A percentile compares a stretch with the other conserved stretches of the same genome.
Conservation (phyloP, 1,140 invertebrate species). For the Drosophila truncata region DNA sequence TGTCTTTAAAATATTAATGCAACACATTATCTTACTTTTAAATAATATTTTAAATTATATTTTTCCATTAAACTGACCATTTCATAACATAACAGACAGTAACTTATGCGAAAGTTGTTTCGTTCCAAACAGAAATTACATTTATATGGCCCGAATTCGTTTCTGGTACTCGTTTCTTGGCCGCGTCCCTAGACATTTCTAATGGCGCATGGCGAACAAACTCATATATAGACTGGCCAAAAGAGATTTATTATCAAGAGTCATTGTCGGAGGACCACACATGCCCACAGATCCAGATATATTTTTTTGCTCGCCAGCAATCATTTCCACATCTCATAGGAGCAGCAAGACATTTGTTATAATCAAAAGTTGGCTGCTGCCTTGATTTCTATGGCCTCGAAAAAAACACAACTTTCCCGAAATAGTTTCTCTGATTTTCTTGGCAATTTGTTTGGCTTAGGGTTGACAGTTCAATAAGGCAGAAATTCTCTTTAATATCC, state of each 20-base stretch:
- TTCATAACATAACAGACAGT: conserved; percentile 24
- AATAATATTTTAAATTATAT: too few species aligned
- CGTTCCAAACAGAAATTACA: conserved; percentile 75
- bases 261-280: conserved; percentile 46
- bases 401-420: conserved; percentile 57
- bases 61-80: conserved; percentile 37
- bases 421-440: conserved; percentile 70
- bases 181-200: conserved; percentile 61
- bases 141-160: conserved; percentile 42
- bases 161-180: conserved; percentile 31
- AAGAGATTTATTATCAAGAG: conserved; percentile 78
- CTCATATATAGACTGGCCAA: conserved; percentile 53
- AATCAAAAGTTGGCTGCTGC: conserved; percentile 71
- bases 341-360: conserved; percentile 75
- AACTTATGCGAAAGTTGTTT: conserved; percentile 59
- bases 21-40: too few species aligned
- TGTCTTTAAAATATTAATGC: too few species aligned
- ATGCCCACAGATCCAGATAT: background rate
- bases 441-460: conserved; percentile 80
- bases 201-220: conserved; percentile 52
- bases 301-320: conserved; percentile 21
- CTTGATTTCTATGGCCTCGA: conserved; percentile 59
- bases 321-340: conserved; percentile 31
- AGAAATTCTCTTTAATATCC: conserved; percentile 72
- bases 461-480: conserved; percentile 81